A percentile compares a stretch with the other conserved stretches of the same genome.
phyloP scores from a whole-genome alignment of 2,113 vertebrate genomes.

The Galeopterus variegatus region DNA sequence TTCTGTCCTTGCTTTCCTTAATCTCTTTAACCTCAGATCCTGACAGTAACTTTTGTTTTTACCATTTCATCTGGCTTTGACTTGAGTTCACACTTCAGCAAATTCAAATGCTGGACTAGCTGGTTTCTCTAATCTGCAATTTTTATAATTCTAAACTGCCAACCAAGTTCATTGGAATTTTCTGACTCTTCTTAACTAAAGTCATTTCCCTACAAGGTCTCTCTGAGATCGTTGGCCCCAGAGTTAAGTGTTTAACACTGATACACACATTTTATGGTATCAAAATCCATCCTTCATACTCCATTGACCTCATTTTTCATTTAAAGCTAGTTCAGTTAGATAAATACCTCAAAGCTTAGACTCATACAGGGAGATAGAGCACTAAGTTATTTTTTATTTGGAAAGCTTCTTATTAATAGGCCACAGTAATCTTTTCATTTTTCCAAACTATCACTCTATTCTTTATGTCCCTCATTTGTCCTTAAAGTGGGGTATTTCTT shows the following conservation, averaged over 20 bases:
- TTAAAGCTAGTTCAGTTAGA: constrained; percentile 4
- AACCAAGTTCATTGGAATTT: constrained; percentile 12
- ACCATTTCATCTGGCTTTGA: constrained; percentile 47
- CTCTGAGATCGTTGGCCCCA: neutral
- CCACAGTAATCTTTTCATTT: constrained; percentile 15
- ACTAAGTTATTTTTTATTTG: constrained; percentile 31
- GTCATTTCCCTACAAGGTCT: neutral
- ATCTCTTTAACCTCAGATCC: constrained; percentile 14
- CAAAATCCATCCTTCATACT: neutral
- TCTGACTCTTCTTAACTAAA: constrained; percentile 16
- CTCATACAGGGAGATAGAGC: neutral
- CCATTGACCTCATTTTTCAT: constrained; percentile 36
- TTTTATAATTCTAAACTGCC: constrained; percentile 42
- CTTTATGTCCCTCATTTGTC: neutral
- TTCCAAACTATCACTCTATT: neutral
- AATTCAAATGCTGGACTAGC: constrained; percentile 56
- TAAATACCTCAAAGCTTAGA: constrained; percentile 10
- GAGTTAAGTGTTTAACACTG: neutral
- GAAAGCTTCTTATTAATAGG: constrained; percentile 37
- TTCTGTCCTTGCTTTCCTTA: neutral
- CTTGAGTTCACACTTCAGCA: constrained; percentile 70
- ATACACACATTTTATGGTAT: constrained; percentile 13
- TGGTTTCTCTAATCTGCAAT: constrained; percentile 23
- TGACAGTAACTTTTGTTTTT: constrained; percentile 26
- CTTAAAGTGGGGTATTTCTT: neutral